Conservation (phyloP, 2,113 vertebrate species). For the Astur gentilis region DNA sequence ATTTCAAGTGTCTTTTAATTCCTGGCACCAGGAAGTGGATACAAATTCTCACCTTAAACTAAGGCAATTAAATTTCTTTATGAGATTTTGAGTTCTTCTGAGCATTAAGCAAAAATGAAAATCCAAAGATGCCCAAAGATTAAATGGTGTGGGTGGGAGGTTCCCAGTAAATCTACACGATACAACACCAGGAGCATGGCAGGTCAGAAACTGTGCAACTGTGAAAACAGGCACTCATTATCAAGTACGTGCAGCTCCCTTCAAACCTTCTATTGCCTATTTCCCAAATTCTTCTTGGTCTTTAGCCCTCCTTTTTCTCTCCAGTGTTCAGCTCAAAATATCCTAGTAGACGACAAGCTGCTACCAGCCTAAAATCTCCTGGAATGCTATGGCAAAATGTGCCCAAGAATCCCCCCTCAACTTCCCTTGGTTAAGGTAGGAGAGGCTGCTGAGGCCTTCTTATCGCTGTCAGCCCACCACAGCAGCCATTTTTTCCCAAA, state of each 20-base stretch:
- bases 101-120: not conserved
- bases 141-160: not conserved
- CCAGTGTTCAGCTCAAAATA: conserved; percentile 18
- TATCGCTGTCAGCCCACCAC: not conserved
- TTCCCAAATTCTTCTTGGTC: not conserved
- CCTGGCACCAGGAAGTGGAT: not conserved
- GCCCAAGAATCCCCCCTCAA: not conserved
- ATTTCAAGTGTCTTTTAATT: not conserved
- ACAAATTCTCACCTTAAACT: not conserved
- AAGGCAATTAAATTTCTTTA: not conserved
- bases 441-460: not conserved
- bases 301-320: conserved; percentile 5
- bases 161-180: not conserved
- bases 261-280: not conserved
- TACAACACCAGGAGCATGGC: accelerated
- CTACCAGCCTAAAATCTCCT: not conserved
- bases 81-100: not conserved
- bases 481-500: not conserved
- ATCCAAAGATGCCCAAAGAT: not conserved
- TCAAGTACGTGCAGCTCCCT: not conserved
- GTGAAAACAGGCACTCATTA: not conserved
- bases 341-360: not conserved
- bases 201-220: not conserved
- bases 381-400: not conserved
- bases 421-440: not conserved